phyloP scores from a whole-genome alignment of 2,113 vertebrate genomes.

The Colinus virginianus region DNA sequence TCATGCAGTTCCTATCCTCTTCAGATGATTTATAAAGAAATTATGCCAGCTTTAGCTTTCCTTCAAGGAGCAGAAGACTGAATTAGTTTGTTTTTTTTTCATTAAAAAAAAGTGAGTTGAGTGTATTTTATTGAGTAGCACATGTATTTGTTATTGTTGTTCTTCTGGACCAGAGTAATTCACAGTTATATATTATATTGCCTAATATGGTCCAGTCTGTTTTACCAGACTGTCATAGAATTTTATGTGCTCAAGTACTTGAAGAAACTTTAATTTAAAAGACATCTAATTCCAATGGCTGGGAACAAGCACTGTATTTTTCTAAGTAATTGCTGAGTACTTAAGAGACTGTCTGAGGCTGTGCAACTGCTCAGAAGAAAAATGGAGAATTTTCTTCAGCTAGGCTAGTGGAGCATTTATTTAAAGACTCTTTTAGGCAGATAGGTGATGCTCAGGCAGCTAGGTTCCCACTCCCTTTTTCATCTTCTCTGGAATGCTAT shows the following conservation, averaged over 20 bases:
- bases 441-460: not conserved
- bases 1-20: not conserved
- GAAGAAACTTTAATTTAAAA: not conserved
- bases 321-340: not conserved
- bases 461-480: not conserved
- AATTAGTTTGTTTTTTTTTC: not conserved
- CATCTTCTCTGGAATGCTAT: not conserved
- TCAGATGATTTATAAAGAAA: not conserved
- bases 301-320: fast-evolving
- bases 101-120: not conserved
- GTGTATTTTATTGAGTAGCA: not conserved
- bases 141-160: not conserved
- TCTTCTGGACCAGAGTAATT: not conserved
- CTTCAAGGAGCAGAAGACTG: not conserved
- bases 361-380: not conserved
- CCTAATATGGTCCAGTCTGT: not conserved
- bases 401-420: not conserved
- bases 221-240: not conserved
- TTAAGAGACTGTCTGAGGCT: not conserved
- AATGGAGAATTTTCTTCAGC: not conserved
- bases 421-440: not conserved
- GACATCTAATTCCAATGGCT: not conserved
- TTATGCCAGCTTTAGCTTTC: not conserved
- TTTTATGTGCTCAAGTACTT: not conserved
- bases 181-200: not conserved